Base-by-base conservation (phyloP, 2,113 vertebrate species). In the Anas platyrhynchos region DNA sequence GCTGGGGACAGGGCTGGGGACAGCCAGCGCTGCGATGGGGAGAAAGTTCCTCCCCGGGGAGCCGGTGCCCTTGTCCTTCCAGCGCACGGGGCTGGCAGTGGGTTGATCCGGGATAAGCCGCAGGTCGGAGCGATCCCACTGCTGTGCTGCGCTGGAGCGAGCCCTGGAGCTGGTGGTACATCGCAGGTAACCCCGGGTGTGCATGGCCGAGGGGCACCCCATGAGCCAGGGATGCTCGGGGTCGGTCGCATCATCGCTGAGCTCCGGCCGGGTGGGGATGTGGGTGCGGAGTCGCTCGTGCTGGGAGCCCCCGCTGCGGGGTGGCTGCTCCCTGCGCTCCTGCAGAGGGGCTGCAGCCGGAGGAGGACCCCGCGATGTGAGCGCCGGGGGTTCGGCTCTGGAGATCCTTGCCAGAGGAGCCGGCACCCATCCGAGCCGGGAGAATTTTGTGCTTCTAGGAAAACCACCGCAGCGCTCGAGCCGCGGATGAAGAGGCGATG, bases 221-320 rank as follows among this genome's bases (percentile, higher is more conserved):
- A 4, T 10, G 25, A 63, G 26, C 32, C 0, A 0, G 1, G 26
- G 38, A 54, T 2, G 4, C 56, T 25, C 0, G 4, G 31, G 78
- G 34, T 34, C 34, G 34, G 34, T 34, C 34, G 34, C 34, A 34
- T 34, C 34, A 34, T 34, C 34, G 34, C 34, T 34, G 34, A 34
- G 34, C 34, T 34, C 34, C 34, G 34, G 63, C 7, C 18, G 1
- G 1, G 6, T 8, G 59, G 69, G 79, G 43, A 31, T 12, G 6
- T 62, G 1, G 3, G 26, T 22, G 2, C 1, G 2, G 31, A 32
- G 46, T 65, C 43, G 44, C 4, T 7, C 1, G 0, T 25, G 27
- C n/a, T 0, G 0, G 27, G 44, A 69, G 13, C 17, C 62, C 48
- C 27, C 0, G 56, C 63, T 83, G 71, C 3, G 4, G 65, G 79